phyloP scores from a whole-genome alignment of 2,113 vertebrate genomes.

The Grantiella picta region DNA sequence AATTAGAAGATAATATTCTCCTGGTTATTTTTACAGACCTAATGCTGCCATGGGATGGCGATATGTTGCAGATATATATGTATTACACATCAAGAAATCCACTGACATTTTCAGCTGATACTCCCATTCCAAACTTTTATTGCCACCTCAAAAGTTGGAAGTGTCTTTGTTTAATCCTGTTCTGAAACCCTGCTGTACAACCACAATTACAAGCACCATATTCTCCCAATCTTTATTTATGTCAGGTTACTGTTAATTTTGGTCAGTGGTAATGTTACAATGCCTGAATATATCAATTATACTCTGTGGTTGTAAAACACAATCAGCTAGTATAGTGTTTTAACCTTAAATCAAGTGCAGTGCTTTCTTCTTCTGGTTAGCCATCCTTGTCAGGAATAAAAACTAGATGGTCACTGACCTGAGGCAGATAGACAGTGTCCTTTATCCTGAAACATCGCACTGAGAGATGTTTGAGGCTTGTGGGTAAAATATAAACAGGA shows the following conservation, averaged over 20 bases:
- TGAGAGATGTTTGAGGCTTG: background rate
- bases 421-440: background rate
- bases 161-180: background rate
- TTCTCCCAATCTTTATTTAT: background rate
- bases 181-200: background rate
- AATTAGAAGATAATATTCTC: background rate
- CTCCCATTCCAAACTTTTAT: background rate
- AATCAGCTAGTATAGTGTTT: background rate
- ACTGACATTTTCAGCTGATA: background rate
- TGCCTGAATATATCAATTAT: background rate
- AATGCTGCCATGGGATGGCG: rapidly evolving
- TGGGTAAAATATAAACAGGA: background rate
- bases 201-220: background rate
- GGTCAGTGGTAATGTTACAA: background rate
- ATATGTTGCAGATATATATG: background rate
- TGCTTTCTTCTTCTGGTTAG: background rate
- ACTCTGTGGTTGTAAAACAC: background rate
- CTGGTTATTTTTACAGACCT: background rate
- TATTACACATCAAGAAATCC: background rate
- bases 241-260: background rate
- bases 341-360: background rate
- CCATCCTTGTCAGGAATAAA: background rate
- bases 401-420: background rate
- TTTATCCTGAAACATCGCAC: background rate
- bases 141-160: background rate